Base-by-base conservation (phyloP, 2,113 vertebrate species). In the Ammodytes dubius region DNA sequence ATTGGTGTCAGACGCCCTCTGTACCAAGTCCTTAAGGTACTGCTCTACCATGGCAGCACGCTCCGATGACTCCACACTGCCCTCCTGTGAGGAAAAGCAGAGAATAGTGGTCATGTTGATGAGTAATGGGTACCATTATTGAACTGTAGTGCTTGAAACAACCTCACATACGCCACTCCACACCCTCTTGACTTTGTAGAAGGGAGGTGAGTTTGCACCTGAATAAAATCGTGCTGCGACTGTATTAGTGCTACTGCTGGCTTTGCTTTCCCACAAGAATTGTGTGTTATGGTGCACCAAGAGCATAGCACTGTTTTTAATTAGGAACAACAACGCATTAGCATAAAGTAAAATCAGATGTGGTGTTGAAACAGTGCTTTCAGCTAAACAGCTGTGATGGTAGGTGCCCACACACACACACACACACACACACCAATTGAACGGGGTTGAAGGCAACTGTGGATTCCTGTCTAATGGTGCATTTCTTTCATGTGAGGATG, bases 1-100 rank as follows among this genome's bases (percentile, higher is more conserved):
- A 65, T 97, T 97, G 91, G 97, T 97, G 88, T 96, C 96, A 37
- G 96, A 94, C 1, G 97, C 97, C 87, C 96, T 93, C 83, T 95
- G 96, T 85, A 97, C 94, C 60, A 99, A 92, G 83, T 92, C 96
- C 76, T 95, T 95, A 13, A 99, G 77, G 9, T 97, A 99, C 35
- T 92, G 91, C 77, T 96, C 95, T 83, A 96, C 81, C 76, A 86
- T 77, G 68, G 76, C 12, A 0, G 87, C 61, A 1, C 93, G 91
- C 78, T 94, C 93, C 0, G 91, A 80, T 0, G 85, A 85, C 75
- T 93, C 95, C 57, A 80, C 79, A 1, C 75, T 60, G 59, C 86
- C 89, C 70, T 95, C 94, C 95, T 96, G 90, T 54, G 75, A 84
- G 49, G 57, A 77, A 56, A 77, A 43, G 4, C 64, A n/a, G 42